These are phyloP conservation scores for Chondrosia reniformis DNA, from an alignment of 37 sponge, comb jelly and placozoan species.

Conservation along the genomic window DNA sequence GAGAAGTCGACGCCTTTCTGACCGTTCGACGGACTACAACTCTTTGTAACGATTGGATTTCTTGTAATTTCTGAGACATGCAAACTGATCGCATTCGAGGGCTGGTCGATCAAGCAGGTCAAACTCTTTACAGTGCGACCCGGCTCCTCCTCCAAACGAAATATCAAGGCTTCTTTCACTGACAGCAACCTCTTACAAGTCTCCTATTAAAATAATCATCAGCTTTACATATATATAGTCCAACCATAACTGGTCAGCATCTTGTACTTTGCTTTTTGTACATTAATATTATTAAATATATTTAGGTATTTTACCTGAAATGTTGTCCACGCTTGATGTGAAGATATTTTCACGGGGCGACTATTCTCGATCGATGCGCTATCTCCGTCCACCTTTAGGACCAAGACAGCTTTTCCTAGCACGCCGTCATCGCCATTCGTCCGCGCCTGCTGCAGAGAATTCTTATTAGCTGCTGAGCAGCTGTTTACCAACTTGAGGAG, in stretches of 20 bases:
- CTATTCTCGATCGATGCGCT: conserved; percentile 12
- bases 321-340: conserved; percentile 13
- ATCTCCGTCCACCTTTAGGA: conserved; percentile 10
- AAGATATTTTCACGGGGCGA: background rate
- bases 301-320: conserved; percentile 16
- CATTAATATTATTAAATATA: too few relatives aligned
- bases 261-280: too few relatives aligned
- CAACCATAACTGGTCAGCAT: too few relatives aligned
- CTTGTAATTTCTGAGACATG: background rate
- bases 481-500: background rate
- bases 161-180: conserved; percentile 8
- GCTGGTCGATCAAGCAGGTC: background rate
- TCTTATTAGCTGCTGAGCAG: background rate
- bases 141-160: conserved; percentile 3
- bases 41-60: background rate
- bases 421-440: background rate
- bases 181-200: conserved; percentile 24
- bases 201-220: too few relatives aligned
- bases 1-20: background rate
- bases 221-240: too few relatives aligned
- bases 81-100: background rate
- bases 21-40: background rate
- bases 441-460: background rate
- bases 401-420: background rate
- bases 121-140: background rate